Base-by-base conservation (phyloP, 1,140 invertebrate species). In the Hylyphantes graminicola region DNA sequence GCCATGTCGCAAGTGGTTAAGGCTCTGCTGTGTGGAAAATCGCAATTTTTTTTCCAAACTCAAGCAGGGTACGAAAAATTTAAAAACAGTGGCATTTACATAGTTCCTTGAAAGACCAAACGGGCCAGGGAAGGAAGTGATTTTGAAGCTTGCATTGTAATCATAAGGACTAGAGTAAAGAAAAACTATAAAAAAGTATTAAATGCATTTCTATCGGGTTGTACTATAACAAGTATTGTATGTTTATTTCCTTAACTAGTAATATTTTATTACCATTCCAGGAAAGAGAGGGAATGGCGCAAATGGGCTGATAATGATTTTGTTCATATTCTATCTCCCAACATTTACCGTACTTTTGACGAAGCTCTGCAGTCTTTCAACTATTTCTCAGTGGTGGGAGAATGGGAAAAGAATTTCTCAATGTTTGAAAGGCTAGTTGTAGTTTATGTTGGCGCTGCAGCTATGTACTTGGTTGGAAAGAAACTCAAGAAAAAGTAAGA, bases 401-500 rank as follows among this genome's bases (percentile, higher is more conserved):
- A 96, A 86, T 99, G 98, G 97, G 93, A 96, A 74, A 92, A 95
- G 77, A 93, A 95, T 86, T 99, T 99, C 89, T 93, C 95, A 0
- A 87, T 90, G 3, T 95, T 94, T 93, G 96, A 99, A 90, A 92
- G 95, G 87, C 90, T 92, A 35, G 88, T 98, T 50, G 96, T 98
- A 89, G 94, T 99, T n/a, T 97, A 99, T 89, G 93, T 96, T 2
- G 98, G 98, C 51, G 95, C 98, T 0, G 90, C 92, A 21, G 97
- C 95, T 2, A 99, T 99, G 98, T 99, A 94, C 92, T 88, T 96
- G 0, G 94, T 99, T 87, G 94, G 95, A 7, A 98, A 97, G 89
- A 90, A 93, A 70, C 90, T 99, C 13, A 97, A 98, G 87, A 95
- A 94, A 88, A 94, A 93, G 93, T 94, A 91, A 86, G 55, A 35